These are phyloP conservation scores for Sebastes oblongus DNA, from an alignment of 2,797 vertebrate genomes.

Conservation along the genomic window DNA sequence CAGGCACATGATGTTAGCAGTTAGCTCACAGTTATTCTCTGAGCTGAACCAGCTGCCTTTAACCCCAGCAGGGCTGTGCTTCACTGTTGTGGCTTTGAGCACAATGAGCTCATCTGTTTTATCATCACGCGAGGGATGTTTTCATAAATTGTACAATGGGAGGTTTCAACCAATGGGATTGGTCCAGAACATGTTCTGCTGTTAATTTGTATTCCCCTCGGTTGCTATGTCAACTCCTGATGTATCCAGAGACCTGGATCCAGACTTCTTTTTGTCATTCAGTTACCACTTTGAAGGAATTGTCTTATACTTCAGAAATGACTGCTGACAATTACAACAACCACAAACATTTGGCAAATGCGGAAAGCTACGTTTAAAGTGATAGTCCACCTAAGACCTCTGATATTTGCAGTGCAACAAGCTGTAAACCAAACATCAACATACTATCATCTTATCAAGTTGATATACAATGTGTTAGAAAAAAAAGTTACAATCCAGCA, in stretches of 20 bases:
- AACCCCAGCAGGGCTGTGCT: not conserved
- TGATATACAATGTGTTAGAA: not conserved
- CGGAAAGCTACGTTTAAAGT: not conserved
- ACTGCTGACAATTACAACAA: slow-evolving; percentile 3
- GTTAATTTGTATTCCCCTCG: not conserved
- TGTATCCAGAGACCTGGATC: not conserved
- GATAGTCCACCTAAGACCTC: not conserved
- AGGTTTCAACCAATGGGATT: not conserved
- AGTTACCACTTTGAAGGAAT: not conserved
- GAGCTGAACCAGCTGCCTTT: slow-evolving; percentile 6
- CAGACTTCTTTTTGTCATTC: not conserved
- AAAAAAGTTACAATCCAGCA: no score
- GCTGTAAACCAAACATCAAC: no score
- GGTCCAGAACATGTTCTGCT: not conserved
- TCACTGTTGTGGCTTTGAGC: slow-evolving; percentile 7
- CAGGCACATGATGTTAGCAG: not conserved
- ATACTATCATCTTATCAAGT: not conserved
- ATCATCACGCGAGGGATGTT: slow-evolving; percentile 14
- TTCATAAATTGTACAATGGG: not conserved
- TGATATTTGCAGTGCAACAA: not conserved
- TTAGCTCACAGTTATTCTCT: not conserved
- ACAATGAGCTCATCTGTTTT: slow-evolving; percentile 54
- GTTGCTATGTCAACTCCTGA: not conserved
- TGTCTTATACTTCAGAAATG: not conserved
- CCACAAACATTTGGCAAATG: not conserved